Evolutionary conservation across 2,888 invertebrate species (phyloP).

Genomic region (Pollenia angustigena): DNA sequence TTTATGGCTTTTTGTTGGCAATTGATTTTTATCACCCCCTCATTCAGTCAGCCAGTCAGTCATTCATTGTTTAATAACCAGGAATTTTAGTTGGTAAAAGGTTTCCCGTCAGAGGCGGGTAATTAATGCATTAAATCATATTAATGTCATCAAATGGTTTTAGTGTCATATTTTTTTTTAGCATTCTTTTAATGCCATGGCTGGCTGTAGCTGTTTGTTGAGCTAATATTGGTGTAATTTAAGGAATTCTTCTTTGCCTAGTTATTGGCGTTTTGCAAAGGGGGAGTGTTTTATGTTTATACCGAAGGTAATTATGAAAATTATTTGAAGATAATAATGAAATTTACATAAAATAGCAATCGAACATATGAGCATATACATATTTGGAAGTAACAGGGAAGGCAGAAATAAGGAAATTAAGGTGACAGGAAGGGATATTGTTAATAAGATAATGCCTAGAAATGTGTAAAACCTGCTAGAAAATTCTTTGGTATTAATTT

Average conservation of each 20-base stretch:
- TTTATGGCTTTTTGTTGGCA: constrained; percentile 72
- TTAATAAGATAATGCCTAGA: too few species aligned
- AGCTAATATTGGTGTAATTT: neutral
- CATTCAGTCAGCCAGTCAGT: constrained; percentile 20
- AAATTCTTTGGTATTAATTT: too few species aligned
- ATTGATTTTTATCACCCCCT: constrained; percentile 72
- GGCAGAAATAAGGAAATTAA: neutral
- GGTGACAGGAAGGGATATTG: neutral
- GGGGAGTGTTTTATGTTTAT: constrained; percentile 20
- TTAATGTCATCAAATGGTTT: constrained; percentile 82
- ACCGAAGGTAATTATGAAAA: constrained; percentile 49
- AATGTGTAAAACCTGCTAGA: too few species aligned
- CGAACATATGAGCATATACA: constrained; percentile 65
- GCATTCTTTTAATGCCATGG: constrained; percentile 10
- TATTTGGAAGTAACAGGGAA: neutral
- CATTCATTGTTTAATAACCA: constrained; percentile 38
- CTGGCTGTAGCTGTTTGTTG: neutral
- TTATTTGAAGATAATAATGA: constrained; percentile 46
- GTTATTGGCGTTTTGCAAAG: neutral
- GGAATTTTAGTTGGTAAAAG: neutral
- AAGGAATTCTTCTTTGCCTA: constrained; percentile 18
- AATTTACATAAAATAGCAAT: constrained; percentile 70
- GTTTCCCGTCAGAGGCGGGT: constrained; percentile 76
- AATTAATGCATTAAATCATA: constrained; percentile 83
- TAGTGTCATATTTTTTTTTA: constrained; percentile 65